These are phyloP conservation scores for Norana najaformis DNA, from an alignment of 2,888 invertebrate genomes.

Conservation along the genomic window DNA sequence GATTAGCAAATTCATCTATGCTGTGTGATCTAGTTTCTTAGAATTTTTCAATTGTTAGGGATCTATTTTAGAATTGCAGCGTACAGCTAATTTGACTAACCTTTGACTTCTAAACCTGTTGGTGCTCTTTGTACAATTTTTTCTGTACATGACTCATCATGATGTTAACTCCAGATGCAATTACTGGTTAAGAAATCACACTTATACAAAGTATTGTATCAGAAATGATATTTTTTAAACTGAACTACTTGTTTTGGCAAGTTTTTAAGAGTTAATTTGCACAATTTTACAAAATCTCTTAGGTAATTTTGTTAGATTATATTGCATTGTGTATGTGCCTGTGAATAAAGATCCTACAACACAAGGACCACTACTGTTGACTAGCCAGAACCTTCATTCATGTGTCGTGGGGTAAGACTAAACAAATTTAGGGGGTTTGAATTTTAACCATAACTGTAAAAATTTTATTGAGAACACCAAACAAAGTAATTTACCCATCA, in stretches of 20 bases:
- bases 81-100: neutral
- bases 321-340: neutral
- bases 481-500: too few relatives aligned
- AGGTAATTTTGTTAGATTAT: neutral
- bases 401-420: too few relatives aligned
- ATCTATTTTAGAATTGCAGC: neutral
- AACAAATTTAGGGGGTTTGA: too few relatives aligned
- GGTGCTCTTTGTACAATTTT: neutral
- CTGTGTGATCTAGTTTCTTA: neutral
- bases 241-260: neutral
- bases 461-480: too few relatives aligned
- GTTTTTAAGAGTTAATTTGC: neutral
- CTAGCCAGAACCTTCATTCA: too few relatives aligned
- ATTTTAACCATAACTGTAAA: too few relatives aligned
- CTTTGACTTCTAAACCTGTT: neutral
- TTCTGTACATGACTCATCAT: neutral
- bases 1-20: neutral
- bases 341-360: neutral
- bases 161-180: neutral
- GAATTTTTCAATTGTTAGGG: neutral
- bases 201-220: neutral
- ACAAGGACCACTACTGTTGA: too few relatives aligned
- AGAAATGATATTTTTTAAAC: neutral
- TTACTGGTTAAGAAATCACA: too few relatives aligned
- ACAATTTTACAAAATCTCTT: neutral